These are phyloP conservation scores for Melikaiella ostensackeni DNA, from an alignment of 2,888 invertebrate genomes.

Conservation along the genomic window DNA sequence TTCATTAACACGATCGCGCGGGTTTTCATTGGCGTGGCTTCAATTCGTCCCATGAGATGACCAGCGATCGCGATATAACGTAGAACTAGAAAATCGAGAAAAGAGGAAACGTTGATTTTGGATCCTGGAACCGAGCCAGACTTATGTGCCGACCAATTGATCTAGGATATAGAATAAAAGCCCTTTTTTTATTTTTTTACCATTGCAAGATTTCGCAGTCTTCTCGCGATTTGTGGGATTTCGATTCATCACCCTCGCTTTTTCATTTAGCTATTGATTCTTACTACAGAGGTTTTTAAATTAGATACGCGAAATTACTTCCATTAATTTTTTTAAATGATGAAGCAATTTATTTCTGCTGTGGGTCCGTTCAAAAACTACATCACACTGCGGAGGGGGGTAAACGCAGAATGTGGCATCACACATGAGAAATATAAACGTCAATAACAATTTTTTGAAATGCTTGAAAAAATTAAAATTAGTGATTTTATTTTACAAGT, in stretches of 20 bases:
- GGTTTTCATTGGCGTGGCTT: slow-evolving; percentile 18
- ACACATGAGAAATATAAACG: too few relatives aligned
- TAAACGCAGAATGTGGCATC: too few relatives aligned
- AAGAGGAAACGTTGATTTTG: slow-evolving; percentile 66
- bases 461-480: too few relatives aligned
- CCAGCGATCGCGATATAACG: slow-evolving; percentile 15
- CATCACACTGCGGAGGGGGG: too few relatives aligned
- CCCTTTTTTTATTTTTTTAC: slow-evolving; percentile 40
- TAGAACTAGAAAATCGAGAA: slow-evolving; percentile 1
- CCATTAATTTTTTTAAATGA: too few relatives aligned
- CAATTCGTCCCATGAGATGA: slow-evolving; percentile 28
- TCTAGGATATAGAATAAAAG: slow-evolving; percentile 61
- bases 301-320: too few relatives aligned
- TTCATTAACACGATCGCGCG: slow-evolving; percentile 36
- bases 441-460: too few relatives aligned
- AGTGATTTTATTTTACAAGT: too few relatives aligned
- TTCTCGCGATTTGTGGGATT: slow-evolving; percentile 9
- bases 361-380: too few relatives aligned
- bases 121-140: slow-evolving; percentile 70
- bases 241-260: slow-evolving; percentile 11
- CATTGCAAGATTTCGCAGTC: background rate
- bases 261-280: background rate
- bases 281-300: background rate
- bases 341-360: too few relatives aligned
- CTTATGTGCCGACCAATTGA: slow-evolving; percentile 70